Evolutionary conservation across 1,140 invertebrate species (phyloP).

Genomic region (Zaprionus ghesquierei): DNA sequence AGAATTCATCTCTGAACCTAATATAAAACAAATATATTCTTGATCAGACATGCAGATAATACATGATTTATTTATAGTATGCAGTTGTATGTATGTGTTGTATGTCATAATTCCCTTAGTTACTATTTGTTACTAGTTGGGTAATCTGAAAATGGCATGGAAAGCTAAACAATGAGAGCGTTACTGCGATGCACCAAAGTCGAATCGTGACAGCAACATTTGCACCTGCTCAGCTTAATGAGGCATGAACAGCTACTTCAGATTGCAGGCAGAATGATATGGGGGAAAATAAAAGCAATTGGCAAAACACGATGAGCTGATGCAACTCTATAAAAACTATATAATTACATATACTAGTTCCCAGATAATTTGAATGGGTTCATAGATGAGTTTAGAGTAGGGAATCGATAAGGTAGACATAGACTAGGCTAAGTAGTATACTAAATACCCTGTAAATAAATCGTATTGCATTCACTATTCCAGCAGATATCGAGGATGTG

Average conservation of each 20-base stretch:
- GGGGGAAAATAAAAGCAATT: neutral
- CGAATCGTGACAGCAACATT: neutral
- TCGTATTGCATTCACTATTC: neutral
- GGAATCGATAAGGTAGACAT: too few relatives aligned
- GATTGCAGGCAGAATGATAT: neutral
- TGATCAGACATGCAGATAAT: too few relatives aligned
- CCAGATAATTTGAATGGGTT: neutral
- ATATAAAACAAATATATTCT: too few relatives aligned
- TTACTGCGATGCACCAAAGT: neutral
- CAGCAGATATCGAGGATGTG: constrained; percentile 65
- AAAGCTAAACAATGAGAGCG: neutral
- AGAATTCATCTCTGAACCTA: too few relatives aligned
- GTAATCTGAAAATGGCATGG: neutral
- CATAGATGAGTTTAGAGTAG: too few relatives aligned
- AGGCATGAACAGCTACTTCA: neutral
- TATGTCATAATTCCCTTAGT: too few relatives aligned
- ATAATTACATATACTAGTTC: neutral
- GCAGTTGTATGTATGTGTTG: too few relatives aligned
- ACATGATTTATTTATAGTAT: too few relatives aligned
- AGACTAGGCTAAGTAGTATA: too few relatives aligned
- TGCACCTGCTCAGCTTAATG: neutral
- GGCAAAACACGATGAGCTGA: neutral
- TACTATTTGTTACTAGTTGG: neutral
- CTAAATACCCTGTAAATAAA: neutral
- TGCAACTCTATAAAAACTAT: neutral